Base-by-base conservation (phyloP, 2,113 vertebrate species). In the Myodes glareolus region DNA sequence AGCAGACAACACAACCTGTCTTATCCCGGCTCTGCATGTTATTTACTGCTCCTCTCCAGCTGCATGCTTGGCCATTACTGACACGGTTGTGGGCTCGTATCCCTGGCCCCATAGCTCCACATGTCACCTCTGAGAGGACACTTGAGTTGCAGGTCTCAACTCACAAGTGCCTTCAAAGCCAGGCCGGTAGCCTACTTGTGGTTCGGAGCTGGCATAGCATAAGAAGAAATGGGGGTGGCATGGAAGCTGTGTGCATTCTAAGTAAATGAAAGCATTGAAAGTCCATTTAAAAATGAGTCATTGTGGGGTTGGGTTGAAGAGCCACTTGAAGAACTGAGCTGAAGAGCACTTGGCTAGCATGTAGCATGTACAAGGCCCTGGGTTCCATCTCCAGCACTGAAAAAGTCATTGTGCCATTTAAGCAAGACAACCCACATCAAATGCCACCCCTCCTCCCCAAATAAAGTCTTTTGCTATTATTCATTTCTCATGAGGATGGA, bases 251-350 rank as follows among this genome's bases (percentile, higher is more conserved):
- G 78, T 92, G 36, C 21, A 9, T 88, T 93, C 31, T 68, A 96
- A 97, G 65, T 61, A 96, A 94, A 94, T 81, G 58, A 91, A 97
- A 50, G 27, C 42, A 52, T 58, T 89, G 17, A 61, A 70, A 85
- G 50, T 88, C 88, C 58, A 72, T 92, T 65, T 42, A 77, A 89
- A 91, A 81, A 89, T 47, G 94, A 88, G 50, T 75, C 92, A 39
- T 91, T 16, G 2, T 85, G 12, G 85, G 65, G 85, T 47, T 70
- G 85, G 85, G 45, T 50, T 86, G 63, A 86, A 86, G 84, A 67
- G 84, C 42, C 63, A 68, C 63, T 87, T 50, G 67, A n/a, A 52
- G 42, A 88, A 33, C 65, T 88, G 67, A 70, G 31, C 63, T 88
- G 85, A 88, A 88, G 65, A 88, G 85, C 65, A 88, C 65, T 70